Evolutionary conservation across 2,797 vertebrate genomes (phyloP), one percentile per base, ranked within the genome.

Genomic region (Sebastes hubbsi): DNA sequence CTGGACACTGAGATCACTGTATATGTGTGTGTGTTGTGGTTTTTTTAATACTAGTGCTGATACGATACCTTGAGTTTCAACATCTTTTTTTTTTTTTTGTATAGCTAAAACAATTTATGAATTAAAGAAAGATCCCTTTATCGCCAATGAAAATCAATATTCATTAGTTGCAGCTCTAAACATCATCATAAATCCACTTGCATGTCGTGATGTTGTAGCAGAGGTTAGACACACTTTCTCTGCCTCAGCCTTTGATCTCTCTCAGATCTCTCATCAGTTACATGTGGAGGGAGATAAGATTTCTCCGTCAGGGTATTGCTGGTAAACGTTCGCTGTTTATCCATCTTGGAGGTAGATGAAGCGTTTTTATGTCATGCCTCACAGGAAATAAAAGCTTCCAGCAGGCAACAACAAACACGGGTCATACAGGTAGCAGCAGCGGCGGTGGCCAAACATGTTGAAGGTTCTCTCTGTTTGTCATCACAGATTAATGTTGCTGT

Each of bases 261-360:
- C 54, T 64, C 16, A 14, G 32, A 84, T 86, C 83, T 86, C 67
- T 82, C 70, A 77, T 89, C 81, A 74, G 87, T 81, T 77, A 79
- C 88, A 85, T 72, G 78, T 59, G 16, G 67, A 68, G 63, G 18
- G 34, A 83, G 92, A 91, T 88, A 83, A 84, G 79, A 52, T 46
- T 25, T 64, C 24, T 62, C 34, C 60, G 65, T 88, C 85, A 25
- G 81, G 87, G 81, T 80, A n/a, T 11, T 90, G 86, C 90, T 84
- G 87, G 84, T 83, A 77, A 89, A 77, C 49, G 46, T 78, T 70
- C 25, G 75, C 79, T 70, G 72, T 87, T 89, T 90, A 77, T 90
- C 64, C 68, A 27, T 77, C 49, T 66, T 87, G 82, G 85, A 85
- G 42, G 80, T 49, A 85, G 79, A 79, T 89, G 59, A 90, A 85